Base-by-base conservation (phyloP, 2,888 invertebrate species). In the Heliconius erato region DNA sequence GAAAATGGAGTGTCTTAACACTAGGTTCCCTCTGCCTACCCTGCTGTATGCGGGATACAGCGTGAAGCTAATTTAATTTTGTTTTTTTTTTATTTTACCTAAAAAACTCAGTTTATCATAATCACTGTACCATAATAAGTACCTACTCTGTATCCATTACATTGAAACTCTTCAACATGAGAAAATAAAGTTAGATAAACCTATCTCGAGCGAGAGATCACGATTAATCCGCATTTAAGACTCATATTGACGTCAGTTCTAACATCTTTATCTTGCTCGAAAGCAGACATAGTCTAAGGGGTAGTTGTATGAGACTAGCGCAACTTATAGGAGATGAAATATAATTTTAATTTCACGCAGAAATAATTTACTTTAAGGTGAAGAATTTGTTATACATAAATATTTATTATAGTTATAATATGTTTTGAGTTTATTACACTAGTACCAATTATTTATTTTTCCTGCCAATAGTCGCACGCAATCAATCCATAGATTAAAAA, bases 181-280 rank as follows among this genome's bases (percentile, higher is more conserved):
- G 59, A 59, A 6, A 63, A 76, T 59, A 76, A 76, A 76, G 74
- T 76, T 59, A 35, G 59, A 59, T 59, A 59, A 76, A 63, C 59
- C 74, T 76, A 63, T 63, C 35, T 63, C 74, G 44, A 72, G 71
- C 71, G 71, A 72, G 71, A 72, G 71, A 72, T 72, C 71, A 72
- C 71, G 59, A 54, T 63, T 76, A 59, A 76, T 76, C 74, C 74
- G 74, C 59, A 35, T 76, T 28, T 76, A 76, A 63, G 74, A 76
- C 74, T 76, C 35, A 59, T 76, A 76, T 76, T 63, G 74, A 76
- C 74, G 74, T 76, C 59, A 76, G n/a, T 76, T 76, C 59, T 35
- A 76, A 76, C 74, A 76, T 76, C 59, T 76, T 76, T 76, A 76
- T 76, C 74, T 76, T 35, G n/a, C 74, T 76, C 74, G 35, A 16